These are phyloP conservation scores for Melanerpes aurifrons DNA, from an alignment of 2,113 vertebrate genomes.

Conservation along the genomic window DNA sequence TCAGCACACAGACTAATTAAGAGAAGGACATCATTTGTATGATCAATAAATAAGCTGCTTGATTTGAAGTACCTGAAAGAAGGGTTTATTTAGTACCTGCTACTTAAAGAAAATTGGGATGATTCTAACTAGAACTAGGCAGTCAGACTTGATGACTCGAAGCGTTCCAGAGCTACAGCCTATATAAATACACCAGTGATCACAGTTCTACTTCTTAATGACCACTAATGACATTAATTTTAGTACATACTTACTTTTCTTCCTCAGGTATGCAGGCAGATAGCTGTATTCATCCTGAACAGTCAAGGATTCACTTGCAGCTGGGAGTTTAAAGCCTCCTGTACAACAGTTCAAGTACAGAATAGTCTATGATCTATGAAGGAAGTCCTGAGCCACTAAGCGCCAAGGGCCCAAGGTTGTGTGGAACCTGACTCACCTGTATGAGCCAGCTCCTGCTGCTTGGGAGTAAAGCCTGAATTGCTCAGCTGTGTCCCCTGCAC, in stretches of 20 bases:
- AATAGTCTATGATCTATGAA: fast-evolving
- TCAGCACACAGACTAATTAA: background rate
- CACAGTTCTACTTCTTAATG: background rate
- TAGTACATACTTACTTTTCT: background rate
- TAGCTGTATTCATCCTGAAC: background rate
- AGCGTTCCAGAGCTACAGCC: too few relatives aligned
- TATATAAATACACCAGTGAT: background rate
- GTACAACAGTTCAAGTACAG: fast-evolving
- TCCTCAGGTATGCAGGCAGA: background rate
- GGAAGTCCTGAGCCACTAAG: background rate
- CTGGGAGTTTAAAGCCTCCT: background rate
- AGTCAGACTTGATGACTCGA: background rate
- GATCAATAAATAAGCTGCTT: background rate
- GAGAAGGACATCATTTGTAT: background rate
- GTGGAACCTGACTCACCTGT: background rate
- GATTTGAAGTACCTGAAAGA: background rate
- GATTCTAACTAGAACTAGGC: background rate
- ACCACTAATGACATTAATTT: background rate
- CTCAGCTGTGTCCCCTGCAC: background rate
- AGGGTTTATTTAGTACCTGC: background rate
- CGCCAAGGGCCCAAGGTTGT: background rate
- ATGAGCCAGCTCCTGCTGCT: background rate
- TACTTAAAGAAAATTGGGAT: background rate
- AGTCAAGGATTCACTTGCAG: background rate
- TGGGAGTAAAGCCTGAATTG: background rate